A percentile compares a stretch with the other conserved stretches of the same genome.
Evolutionary conservation across 2,113 vertebrate species (phyloP).

Genomic region (Numenius arquata): DNA sequence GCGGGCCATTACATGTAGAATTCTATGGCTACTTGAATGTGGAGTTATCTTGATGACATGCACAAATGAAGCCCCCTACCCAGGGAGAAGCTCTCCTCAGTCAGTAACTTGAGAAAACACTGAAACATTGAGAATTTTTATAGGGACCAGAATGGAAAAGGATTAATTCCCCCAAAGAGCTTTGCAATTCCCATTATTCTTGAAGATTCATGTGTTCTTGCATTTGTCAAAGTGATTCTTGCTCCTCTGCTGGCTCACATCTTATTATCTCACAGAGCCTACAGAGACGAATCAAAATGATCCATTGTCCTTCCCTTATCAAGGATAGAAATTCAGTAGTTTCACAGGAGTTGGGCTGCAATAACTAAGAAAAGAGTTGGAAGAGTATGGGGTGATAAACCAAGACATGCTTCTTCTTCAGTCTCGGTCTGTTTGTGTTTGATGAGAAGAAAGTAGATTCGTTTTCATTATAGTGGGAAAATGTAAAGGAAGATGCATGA

Average conservation of each 20-base stretch:
- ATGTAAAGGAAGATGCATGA: background rate
- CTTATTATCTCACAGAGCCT: background rate
- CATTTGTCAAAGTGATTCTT: background rate
- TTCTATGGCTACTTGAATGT: background rate
- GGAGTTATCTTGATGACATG: background rate
- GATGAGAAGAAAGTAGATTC: background rate
- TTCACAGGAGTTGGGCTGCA: background rate
- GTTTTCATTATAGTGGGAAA: background rate
- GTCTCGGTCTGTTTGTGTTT: background rate
- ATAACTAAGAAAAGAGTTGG: background rate
- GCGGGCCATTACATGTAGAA: fast-evolving
- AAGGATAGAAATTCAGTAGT: background rate
- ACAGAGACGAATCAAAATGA: background rate
- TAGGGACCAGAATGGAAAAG: background rate
- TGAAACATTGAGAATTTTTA: background rate
- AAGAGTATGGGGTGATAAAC: background rate
- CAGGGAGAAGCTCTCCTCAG: background rate
- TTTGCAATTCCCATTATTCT: background rate
- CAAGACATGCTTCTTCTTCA: background rate
- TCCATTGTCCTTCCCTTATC: background rate
- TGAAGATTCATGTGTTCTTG: background rate
- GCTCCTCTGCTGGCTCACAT: background rate
- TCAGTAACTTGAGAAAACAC: background rate
- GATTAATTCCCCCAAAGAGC: background rate
- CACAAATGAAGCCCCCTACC: background rate